Percentiles rank a stretch among this genome's conserved stretches.
phyloP scores from a whole-genome alignment of 2,113 vertebrate genomes.

The Gulo gulo region DNA sequence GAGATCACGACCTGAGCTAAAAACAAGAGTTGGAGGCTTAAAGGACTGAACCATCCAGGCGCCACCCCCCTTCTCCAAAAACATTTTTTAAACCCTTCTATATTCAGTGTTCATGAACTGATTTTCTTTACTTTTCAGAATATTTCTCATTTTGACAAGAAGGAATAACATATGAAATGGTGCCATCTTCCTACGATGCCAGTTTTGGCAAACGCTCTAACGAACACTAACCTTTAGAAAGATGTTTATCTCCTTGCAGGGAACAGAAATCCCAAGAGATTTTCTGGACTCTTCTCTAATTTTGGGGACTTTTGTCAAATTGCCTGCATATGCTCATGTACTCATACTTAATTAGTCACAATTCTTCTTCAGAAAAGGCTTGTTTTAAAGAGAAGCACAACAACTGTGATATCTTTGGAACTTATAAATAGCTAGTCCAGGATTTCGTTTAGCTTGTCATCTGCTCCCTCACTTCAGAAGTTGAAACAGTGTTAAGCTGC shows the following conservation, averaged over 20 bases:
- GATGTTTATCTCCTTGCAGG: slow-evolving; percentile 62
- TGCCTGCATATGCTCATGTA: slow-evolving; percentile 50
- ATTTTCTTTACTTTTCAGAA: slow-evolving; percentile 53
- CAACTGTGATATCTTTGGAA: slow-evolving; percentile 53
- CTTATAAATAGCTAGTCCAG: slow-evolving; percentile 63
- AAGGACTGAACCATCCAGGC: not conserved
- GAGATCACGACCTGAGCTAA: not conserved
- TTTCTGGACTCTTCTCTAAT: slow-evolving; percentile 52
- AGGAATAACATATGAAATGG: not conserved
- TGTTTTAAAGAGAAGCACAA: slow-evolving; percentile 45
- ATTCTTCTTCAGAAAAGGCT: slow-evolving; percentile 64
- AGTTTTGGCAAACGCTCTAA: slow-evolving; percentile 39
- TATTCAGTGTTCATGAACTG: slow-evolving; percentile 38
- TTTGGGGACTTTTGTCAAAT: slow-evolving; percentile 60
- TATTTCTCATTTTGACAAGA: slow-evolving; percentile 39
- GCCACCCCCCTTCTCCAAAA: not conserved
- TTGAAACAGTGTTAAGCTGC: slow-evolving; percentile 41
- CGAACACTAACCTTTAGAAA: slow-evolving; percentile 45
- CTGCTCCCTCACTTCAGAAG: slow-evolving; percentile 64
- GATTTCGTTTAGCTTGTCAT: slow-evolving; percentile 64
- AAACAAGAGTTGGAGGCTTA: not conserved
- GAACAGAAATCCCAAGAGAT: slow-evolving; percentile 64
- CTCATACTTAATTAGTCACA: slow-evolving; percentile 60
- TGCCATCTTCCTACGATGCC: not conserved
- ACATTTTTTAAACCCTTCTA: not conserved